Conservation (phyloP, 2,797 vertebrate species). For the Cercopithecus diana region DNA sequence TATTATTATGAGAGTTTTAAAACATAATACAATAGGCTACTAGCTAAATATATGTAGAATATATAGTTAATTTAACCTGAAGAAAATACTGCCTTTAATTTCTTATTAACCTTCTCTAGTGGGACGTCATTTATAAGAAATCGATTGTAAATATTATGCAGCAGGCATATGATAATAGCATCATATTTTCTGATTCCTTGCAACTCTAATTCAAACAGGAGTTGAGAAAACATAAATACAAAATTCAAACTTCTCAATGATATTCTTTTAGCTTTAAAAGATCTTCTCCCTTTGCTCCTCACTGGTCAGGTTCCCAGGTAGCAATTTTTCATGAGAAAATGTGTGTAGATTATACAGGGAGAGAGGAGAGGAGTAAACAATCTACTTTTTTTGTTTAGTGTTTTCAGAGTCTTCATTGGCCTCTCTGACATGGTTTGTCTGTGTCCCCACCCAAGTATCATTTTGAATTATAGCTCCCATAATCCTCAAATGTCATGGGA, state of each 20-base stretch:
- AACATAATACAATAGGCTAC: not conserved
- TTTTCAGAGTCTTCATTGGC: not conserved
- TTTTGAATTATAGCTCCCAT: too few relatives aligned
- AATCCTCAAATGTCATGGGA: too few relatives aligned
- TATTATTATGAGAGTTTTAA: not conserved
- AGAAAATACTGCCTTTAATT: not conserved
- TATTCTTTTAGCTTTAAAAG: not conserved
- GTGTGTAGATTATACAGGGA: rapidly evolving
- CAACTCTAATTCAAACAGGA: not conserved
- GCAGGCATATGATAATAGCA: not conserved
- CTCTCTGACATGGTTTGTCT: too few relatives aligned
- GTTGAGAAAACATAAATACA: not conserved
- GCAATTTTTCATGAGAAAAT: not conserved
- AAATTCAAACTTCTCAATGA: not conserved
- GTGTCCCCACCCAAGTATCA: too few relatives aligned
- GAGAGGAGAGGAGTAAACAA: rapidly evolving
- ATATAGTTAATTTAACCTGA: not conserved
- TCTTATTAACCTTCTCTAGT: not conserved
- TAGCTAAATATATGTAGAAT: not conserved
- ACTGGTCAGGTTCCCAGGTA: not conserved
- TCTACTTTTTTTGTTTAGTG: not conserved
- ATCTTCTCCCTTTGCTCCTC: not conserved
- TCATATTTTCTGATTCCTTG: not conserved
- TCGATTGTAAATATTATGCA: not conserved
- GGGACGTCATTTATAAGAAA: not conserved